These are phyloP conservation scores for Morpho achilles DNA, from an alignment of 2,888 invertebrate species.

Conservation along the genomic window DNA sequence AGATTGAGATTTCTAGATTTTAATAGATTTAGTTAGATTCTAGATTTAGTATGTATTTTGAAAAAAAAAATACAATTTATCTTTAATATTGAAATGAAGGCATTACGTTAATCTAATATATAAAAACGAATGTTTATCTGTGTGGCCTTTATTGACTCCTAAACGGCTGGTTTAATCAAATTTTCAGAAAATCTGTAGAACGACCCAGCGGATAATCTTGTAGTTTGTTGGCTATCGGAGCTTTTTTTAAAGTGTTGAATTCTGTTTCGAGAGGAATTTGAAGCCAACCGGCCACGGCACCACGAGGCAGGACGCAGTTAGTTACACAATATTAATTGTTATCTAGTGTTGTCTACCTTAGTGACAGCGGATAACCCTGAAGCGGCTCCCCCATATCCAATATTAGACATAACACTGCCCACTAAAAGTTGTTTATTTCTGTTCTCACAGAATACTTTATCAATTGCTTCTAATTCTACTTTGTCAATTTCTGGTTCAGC, in stretches of 20 bases:
- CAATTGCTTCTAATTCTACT: constrained; percentile 81
- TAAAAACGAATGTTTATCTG: no score
- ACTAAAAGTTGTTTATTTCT: constrained; percentile 79
- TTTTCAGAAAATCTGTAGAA: no score
- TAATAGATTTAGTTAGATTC: not conserved
- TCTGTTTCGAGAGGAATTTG: no score
- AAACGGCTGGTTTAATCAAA: no score
- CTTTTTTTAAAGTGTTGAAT: no score
- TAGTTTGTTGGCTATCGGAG: no score
- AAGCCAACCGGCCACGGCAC: no score
- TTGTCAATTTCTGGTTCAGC: constrained; percentile 80
- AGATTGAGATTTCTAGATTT: not conserved
- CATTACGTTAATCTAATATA: no score
- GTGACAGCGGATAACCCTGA: constrained; percentile 77
- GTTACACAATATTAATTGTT: not conserved
- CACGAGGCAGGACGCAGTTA: not conserved
- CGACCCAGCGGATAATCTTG: no score
- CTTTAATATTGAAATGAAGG: not conserved
- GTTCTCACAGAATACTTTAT: constrained; percentile 75
- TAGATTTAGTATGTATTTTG: not conserved
- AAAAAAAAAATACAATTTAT: no score
- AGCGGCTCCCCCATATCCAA: constrained; percentile 64
- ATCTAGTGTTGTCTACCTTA: constrained; percentile 61
- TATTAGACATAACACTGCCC: constrained; percentile 71
- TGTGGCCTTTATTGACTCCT: no score